Evolutionary conservation across 92 coral and sea anemone genomes (phyloP), one percentile per base, ranked within the genome.

Genomic region (Zoanthus gigantus): DNA sequence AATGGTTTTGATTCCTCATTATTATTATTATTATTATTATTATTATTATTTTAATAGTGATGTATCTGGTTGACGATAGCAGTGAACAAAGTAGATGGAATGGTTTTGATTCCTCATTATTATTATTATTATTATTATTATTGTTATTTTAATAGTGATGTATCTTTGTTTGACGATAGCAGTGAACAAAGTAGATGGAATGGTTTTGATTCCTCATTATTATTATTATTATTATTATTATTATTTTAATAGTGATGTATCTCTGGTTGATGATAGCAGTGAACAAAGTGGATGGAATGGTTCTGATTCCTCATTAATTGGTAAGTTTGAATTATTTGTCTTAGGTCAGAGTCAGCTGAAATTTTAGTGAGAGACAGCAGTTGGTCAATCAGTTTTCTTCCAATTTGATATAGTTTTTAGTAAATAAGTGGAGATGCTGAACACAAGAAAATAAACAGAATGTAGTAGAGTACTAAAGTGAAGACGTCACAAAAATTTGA

Each of bases 181-280:
- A 30, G 61, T 31, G 63, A n/a, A 30, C 45, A 32, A 5, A 7
- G 1, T 10, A 53, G 74, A 16, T 74, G 16, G 10, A 63, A 83
- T 31, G 34, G 67, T 11, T 47, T 66, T 83, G 42, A 68, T 31
- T 68, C 73, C 42, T 29, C 73, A 7, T 13, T 68, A 28, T 23
- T 23, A 23, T 23, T 23, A 23, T 23, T 23, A 23, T 23, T 23
- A 23, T 23, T 23, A 23, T 23, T 23, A 23, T 23, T 23, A 23
- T 23, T 23, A 23, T 23, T 23, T 23, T 23, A 23, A 23, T 56
- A 87, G 90, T 77, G 90, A 87, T 15, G 90, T 87, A 28, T 78
- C 71, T 69, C 78, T 87, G 23, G 71, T 87, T 13, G 86, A 78
- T 8, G 72, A 18, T 52, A 54, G 7, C 13, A 30, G 61, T 31